These are phyloP conservation scores for Sphenodon punctatus DNA, from an alignment of 2,797 vertebrate species.

Conservation along the genomic window DNA sequence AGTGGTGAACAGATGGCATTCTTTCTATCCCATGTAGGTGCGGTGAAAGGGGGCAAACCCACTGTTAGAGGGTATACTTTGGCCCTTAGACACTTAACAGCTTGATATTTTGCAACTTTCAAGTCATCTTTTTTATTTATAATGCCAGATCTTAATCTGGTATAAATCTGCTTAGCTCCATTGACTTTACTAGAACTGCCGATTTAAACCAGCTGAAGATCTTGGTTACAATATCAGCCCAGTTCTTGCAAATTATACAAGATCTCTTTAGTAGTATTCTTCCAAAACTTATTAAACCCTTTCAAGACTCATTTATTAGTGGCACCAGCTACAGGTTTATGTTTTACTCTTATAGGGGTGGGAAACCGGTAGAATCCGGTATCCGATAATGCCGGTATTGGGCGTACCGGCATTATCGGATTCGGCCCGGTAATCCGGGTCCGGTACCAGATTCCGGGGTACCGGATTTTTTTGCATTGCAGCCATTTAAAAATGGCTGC, in stretches of 20 bases:
- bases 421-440: too few relatives aligned
- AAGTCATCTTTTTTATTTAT: not conserved
- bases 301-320: not conserved
- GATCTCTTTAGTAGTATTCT: conserved; percentile 13
- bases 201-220: not conserved
- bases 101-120: not conserved
- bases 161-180: not conserved
- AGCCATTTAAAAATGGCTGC: too few relatives aligned
- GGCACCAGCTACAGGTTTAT: not conserved
- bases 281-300: conserved; percentile 3
- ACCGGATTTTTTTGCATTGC: too few relatives aligned
- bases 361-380: too few relatives aligned
- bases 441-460: too few relatives aligned
- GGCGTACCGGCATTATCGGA: too few relatives aligned
- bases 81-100: not conserved
- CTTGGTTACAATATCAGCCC: not conserved
- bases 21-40: not conserved
- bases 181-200: not conserved
- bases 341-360: not conserved
- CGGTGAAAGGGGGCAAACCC: not conserved
- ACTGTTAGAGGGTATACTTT: not conserved
- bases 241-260: not conserved
- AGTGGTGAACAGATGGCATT: rapidly evolving
- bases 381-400: too few relatives aligned
- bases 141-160: not conserved